Evolutionary conservation across 1,140 invertebrate species (phyloP).

Genomic region (Meteorus sp.): DNA sequence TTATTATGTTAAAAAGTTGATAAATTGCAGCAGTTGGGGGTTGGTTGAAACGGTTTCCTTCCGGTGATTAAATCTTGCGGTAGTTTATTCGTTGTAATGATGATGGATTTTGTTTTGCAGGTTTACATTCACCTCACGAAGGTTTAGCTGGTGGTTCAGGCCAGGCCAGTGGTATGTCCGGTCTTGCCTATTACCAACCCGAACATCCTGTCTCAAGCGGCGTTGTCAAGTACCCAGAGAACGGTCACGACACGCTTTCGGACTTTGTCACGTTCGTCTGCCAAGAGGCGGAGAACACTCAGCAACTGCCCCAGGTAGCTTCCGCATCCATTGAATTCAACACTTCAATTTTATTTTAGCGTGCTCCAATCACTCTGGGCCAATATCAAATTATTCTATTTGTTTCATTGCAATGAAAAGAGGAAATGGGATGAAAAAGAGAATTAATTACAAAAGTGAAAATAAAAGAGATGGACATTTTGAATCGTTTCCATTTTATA

Average conservation of each 20-base stretch:
- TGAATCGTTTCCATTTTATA: no score
- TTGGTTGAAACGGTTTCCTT: constrained; percentile 35
- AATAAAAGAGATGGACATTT: no score
- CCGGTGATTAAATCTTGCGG: constrained; percentile 21
- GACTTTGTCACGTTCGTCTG: constrained; percentile 97
- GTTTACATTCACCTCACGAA: constrained; percentile 64
- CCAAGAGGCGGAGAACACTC: constrained; percentile 85
- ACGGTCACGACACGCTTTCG: constrained; percentile 87
- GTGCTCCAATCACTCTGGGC: constrained; percentile 46
- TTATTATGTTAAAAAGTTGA: not conserved
- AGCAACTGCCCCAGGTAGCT: constrained; percentile 77
- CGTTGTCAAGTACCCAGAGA: constrained; percentile 78
- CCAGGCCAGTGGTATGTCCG: constrained; percentile 64
- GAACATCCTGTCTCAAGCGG: constrained; percentile 63
- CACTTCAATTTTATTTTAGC: constrained; percentile 13
- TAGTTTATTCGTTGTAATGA: constrained; percentile 23
- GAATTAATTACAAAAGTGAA: no score
- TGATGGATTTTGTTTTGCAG: constrained; percentile 54
- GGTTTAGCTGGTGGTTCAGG: constrained; percentile 70
- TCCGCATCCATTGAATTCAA: constrained; percentile 33
- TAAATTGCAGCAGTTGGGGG: constrained; percentile 36
- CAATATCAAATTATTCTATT: constrained; percentile 11
- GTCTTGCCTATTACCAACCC: constrained; percentile 66
- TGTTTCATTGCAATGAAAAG: constrained; percentile 4
- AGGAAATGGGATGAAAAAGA: constrained; percentile 10